A percentile compares a stretch with the other conserved stretches of the same genome.
Evolutionary conservation across 2,888 invertebrate genomes (phyloP).

Genomic region (Nephrocerus scutellatus): DNA sequence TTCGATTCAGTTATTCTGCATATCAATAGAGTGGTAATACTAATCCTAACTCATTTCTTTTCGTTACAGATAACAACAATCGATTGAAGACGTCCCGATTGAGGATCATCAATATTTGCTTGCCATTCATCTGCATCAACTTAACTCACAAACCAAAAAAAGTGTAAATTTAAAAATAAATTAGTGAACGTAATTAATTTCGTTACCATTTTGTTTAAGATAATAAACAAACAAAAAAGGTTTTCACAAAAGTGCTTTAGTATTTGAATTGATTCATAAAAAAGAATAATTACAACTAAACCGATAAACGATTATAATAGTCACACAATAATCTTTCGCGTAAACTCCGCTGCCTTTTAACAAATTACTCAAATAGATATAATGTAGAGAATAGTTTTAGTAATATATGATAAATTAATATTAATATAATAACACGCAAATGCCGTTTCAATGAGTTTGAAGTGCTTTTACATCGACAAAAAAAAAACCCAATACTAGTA

Average conservation of each 20-base stretch:
- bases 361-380: constrained; percentile 3
- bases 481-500: constrained; percentile 16
- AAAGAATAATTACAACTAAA: constrained; percentile 15
- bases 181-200: too few relatives aligned
- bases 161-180: too few relatives aligned
- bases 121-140: too few relatives aligned
- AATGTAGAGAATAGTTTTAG: constrained; percentile 16
- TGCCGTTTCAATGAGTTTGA: constrained; percentile 13
- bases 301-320: constrained; percentile 13
- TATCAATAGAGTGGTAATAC: too few relatives aligned
- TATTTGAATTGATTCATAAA: constrained; percentile 16
- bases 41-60: too few relatives aligned
- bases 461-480: constrained; percentile 9
- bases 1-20: too few relatives aligned
- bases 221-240: constrained; percentile 19
- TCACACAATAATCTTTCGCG: constrained; percentile 14
- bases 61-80: too few relatives aligned
- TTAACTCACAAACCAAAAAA: too few relatives aligned
- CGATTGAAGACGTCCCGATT: too few relatives aligned
- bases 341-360: too few relatives aligned
- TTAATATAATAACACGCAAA: constrained; percentile 3
- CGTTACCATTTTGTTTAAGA: too few relatives aligned
- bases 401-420: constrained; percentile 12
- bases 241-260: constrained; percentile 25
- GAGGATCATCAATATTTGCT: too few relatives aligned